These are phyloP conservation scores for Poeciliopsis gracilis DNA, from an alignment of 2,797 vertebrate species.

Conservation along the genomic window DNA sequence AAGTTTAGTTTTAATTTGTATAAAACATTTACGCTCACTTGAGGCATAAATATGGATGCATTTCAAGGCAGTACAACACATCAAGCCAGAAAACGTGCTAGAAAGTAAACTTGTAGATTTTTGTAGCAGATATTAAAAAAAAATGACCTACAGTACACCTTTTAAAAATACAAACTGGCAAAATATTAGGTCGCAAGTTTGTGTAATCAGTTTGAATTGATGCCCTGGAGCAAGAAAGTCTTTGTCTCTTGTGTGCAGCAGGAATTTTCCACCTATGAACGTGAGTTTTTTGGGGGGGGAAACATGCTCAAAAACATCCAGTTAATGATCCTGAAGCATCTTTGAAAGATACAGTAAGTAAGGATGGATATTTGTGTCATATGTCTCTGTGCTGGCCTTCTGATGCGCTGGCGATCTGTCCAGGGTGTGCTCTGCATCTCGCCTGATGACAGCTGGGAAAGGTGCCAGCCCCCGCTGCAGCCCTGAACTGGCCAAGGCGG, in stretches of 20 bases:
- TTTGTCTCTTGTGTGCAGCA: not conserved
- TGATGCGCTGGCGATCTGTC: not conserved
- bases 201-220: not conserved
- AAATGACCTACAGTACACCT: not conserved
- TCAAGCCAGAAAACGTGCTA: not conserved
- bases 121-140: not conserved
- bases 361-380: not conserved
- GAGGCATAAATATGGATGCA: not conserved
- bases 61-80: not conserved
- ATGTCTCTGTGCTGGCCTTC: not conserved
- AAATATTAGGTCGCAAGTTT: not conserved
- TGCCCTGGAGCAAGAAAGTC: not conserved
- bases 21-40: not conserved
- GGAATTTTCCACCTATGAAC: not conserved
- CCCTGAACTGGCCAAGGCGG: not conserved
- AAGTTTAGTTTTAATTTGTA: too few species aligned
- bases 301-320: not conserved
- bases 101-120: not conserved
- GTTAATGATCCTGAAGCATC: not conserved
- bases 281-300: too few species aligned
- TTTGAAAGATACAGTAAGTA: not conserved
- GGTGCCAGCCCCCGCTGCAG: not conserved
- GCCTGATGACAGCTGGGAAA: constrained; percentile 3
- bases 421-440: not conserved
- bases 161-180: not conserved